These are phyloP conservation scores for Typhlomys cinereus DNA, from an alignment of 2,113 vertebrate species.

Conservation along the genomic window DNA sequence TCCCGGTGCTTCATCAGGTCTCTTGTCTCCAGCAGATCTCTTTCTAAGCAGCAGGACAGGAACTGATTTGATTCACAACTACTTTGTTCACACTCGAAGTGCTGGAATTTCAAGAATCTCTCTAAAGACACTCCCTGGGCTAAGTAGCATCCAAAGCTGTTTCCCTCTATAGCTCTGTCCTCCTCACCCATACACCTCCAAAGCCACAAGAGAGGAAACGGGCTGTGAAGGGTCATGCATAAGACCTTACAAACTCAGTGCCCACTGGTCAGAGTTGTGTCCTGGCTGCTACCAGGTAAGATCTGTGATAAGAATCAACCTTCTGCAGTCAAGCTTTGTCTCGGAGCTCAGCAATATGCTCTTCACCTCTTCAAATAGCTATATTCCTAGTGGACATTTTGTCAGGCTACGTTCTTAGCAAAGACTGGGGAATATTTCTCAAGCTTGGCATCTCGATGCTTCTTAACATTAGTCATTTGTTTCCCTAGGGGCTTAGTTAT, in stretches of 20 bases:
- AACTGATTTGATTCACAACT: not conserved
- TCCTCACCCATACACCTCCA: not conserved
- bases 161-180: not conserved
- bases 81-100: not conserved
- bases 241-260: not conserved
- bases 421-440: not conserved
- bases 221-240: not conserved
- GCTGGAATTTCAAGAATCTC: not conserved
- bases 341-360: not conserved
- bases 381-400: slow-evolving; percentile 29
- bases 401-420: not conserved
- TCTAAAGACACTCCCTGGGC: not conserved
- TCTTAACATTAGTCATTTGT: slow-evolving; percentile 18
- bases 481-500: not conserved
- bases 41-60: not conserved
- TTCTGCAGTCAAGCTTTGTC: not conserved
- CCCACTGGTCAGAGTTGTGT: not conserved
- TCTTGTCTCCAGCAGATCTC: not conserved
- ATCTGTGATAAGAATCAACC: not conserved
- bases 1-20: not conserved
- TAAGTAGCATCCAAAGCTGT: not conserved
- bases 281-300: not conserved
- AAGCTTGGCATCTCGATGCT: not conserved
- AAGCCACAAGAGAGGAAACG: not conserved
- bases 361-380: not conserved